Conservation (phyloP, 2,888 invertebrate species). For the Drosophila aldrichi region DNA sequence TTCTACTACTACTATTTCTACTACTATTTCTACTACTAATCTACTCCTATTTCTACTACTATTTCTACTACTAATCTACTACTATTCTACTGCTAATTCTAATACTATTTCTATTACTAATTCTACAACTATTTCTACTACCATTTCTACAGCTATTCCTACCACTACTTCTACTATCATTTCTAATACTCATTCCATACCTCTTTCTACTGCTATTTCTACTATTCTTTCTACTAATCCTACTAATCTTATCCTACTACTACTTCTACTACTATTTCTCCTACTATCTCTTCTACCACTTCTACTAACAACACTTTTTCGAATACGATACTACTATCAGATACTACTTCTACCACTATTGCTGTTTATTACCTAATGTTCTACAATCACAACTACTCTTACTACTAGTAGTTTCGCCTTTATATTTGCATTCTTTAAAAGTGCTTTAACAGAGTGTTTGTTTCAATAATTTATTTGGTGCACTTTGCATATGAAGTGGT, state of each 20-base stretch:
- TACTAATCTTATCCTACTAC: neutral
- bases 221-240: too few relatives aligned
- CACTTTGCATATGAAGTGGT: conserved; percentile 9
- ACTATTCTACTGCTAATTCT: neutral
- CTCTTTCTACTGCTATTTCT: neutral
- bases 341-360: neutral
- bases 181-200: too few relatives aligned
- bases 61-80: neutral
- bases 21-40: neutral
- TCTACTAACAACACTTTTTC: too few relatives aligned
- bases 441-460: neutral
- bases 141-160: too few relatives aligned
- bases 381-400: neutral
- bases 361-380: too few relatives aligned
- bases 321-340: neutral
- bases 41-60: neutral
- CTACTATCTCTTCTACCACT: neutral
- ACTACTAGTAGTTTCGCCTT: neutral
- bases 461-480: neutral
- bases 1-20: neutral
- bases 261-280: neutral
- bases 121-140: too few relatives aligned
- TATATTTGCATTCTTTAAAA: neutral
- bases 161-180: neutral
- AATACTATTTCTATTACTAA: neutral